Evolutionary conservation across 2,113 vertebrate genomes (phyloP).

Genomic region (Grantiella picta): DNA sequence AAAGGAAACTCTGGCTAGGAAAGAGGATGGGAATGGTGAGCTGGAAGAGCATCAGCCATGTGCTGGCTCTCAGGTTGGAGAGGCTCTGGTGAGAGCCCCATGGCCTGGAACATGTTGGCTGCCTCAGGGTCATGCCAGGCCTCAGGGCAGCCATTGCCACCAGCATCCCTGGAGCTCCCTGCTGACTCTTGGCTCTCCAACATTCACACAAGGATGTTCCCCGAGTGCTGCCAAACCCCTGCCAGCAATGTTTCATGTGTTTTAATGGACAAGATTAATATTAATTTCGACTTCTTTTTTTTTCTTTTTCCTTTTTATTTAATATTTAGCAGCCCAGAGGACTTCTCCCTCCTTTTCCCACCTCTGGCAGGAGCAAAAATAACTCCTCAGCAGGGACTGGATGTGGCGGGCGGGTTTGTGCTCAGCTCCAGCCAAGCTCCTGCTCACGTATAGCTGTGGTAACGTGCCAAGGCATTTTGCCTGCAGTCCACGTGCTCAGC

Average conservation of each 20-base stretch:
- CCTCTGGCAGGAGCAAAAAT: slow-evolving; percentile 32
- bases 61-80: neutral
- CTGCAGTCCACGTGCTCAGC: neutral
- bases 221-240: neutral
- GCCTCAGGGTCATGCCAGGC: accelerated
- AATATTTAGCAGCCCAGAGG: slow-evolving; percentile 42
- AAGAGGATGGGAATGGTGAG: neutral
- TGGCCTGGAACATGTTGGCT: neutral
- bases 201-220: neutral
- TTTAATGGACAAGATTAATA: slow-evolving; percentile 59
- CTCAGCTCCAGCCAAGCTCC: neutral
- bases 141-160: neutral
- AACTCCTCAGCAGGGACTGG: neutral
- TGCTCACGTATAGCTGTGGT: neutral
- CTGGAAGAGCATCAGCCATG: accelerated
- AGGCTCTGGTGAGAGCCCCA: neutral
- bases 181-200: neutral
- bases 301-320: slow-evolving; percentile 2
- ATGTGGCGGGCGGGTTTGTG: neutral
- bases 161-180: neutral
- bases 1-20: neutral
- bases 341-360: neutral
- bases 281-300: slow-evolving; percentile 5
- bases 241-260: slow-evolving; percentile 1
- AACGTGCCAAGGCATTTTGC: neutral